These are phyloP conservation scores for Coluber constrictor DNA, from an alignment of 2,797 vertebrate species.

Conservation along the genomic window DNA sequence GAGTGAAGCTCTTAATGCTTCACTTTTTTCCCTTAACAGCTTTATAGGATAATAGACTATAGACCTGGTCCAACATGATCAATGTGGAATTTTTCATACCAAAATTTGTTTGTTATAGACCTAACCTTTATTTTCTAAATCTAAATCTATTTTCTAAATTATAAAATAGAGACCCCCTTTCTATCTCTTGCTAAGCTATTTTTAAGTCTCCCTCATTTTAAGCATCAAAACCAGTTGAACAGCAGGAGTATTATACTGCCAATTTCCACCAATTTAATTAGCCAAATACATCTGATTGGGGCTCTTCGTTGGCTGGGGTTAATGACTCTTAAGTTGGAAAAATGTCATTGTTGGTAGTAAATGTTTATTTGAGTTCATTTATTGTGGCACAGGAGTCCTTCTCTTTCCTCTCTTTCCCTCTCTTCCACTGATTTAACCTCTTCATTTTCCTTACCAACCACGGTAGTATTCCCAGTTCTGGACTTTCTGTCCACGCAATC, in stretches of 20 bases:
- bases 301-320: conserved; percentile 48
- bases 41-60: not conserved
- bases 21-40: not conserved
- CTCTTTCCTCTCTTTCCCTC: not conserved
- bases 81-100: not conserved
- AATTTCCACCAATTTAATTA: conserved; percentile 56
- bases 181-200: not conserved
- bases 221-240: conserved; percentile 26
- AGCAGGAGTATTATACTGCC: conserved; percentile 30
- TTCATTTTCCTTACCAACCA: not conserved
- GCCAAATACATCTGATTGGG: conserved; percentile 30
- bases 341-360: conserved; percentile 47
- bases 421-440: not conserved
- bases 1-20: not conserved
- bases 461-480: not conserved
- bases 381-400: conserved; percentile 8
- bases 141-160: no score
- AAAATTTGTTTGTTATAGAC: not conserved
- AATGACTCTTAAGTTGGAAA: conserved; percentile 49
- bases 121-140: not conserved
- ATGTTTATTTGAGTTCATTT: conserved; percentile 55
- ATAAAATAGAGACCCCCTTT: not conserved
- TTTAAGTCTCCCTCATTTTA: not conserved
- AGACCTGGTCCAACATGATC: not conserved
- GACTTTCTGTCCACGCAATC: not conserved